Percentiles rank a stretch among this genome's conserved stretches.
Conservation (phyloP, 2,797 vertebrate species). For the Erpetoichthys calabaricus region DNA sequence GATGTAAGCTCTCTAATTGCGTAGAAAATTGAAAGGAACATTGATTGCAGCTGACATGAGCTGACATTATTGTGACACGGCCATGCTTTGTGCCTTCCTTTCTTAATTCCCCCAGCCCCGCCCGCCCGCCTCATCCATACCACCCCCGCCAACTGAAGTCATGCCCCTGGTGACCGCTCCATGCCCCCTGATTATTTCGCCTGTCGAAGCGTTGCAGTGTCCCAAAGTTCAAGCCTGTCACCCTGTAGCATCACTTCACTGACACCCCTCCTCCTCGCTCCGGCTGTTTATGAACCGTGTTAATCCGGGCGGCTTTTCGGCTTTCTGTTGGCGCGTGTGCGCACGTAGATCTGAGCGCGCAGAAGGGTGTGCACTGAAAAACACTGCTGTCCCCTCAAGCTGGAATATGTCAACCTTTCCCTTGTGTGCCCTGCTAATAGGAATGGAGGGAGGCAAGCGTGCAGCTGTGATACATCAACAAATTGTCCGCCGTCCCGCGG, state of each 20-base stretch:
- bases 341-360: constrained; percentile 14
- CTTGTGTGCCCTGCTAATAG: constrained; percentile 48
- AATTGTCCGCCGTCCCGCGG: constrained; percentile 12
- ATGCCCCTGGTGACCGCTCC: constrained; percentile 49
- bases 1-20: constrained; percentile 76
- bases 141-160: constrained; percentile 40
- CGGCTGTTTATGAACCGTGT: constrained; percentile 32
- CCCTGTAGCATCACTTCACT: constrained; percentile 38
- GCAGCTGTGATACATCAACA: constrained; percentile 43
- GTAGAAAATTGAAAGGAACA: constrained; percentile 60
- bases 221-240: constrained; percentile 56
- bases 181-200: constrained; percentile 50
- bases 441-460: constrained; percentile 45
- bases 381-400: constrained; percentile 30
- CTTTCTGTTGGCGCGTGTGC: constrained; percentile 11
- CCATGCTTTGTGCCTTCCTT: constrained; percentile 20
- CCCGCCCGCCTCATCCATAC: constrained; percentile 36
- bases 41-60: constrained; percentile 60
- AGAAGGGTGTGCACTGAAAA: constrained; percentile 8
- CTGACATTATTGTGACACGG: constrained; percentile 49
- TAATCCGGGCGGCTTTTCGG: constrained; percentile 4
- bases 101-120: constrained; percentile 7
- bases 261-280: constrained; percentile 42
- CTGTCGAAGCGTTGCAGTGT: constrained; percentile 50
- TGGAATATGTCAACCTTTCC: constrained; percentile 46